phyloP scores from a whole-genome alignment of 2,797 vertebrate genomes.

The Valencia hispanica region DNA sequence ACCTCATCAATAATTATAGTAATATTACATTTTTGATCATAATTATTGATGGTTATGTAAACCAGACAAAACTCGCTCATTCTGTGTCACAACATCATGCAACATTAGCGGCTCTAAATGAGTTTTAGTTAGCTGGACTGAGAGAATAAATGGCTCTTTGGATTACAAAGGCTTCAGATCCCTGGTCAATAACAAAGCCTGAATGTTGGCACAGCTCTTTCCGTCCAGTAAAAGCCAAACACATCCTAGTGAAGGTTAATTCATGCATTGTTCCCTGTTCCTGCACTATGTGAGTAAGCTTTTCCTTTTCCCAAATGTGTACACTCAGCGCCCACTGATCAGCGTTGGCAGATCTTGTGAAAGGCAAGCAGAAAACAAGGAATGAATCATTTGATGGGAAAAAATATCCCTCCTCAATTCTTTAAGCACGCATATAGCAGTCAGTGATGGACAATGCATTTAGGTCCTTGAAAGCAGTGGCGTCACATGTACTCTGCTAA shows the following conservation, averaged over 20 bases:
- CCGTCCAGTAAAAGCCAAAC: not conserved
- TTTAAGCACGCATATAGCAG: not conserved
- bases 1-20: too few relatives aligned
- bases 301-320: not conserved
- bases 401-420: constrained; percentile 5
- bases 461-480: not conserved
- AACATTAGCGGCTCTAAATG: too few relatives aligned
- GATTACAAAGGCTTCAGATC: not conserved
- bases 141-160: not conserved
- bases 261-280: not conserved
- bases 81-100: too few relatives aligned
- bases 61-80: too few relatives aligned
- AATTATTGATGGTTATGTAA: too few relatives aligned
- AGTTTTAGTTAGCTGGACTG: too few relatives aligned
- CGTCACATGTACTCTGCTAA: not conserved
- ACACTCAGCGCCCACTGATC: not conserved
- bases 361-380: not conserved
- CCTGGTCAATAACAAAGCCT: not conserved
- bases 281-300: not conserved
- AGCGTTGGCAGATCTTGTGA: not conserved
- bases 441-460: not conserved
- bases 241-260: not conserved
- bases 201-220: not conserved
- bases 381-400: not conserved
- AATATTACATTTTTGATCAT: too few relatives aligned